phyloP scores from a whole-genome alignment of 2,888 invertebrate genomes.

The Athetis lepigone region DNA sequence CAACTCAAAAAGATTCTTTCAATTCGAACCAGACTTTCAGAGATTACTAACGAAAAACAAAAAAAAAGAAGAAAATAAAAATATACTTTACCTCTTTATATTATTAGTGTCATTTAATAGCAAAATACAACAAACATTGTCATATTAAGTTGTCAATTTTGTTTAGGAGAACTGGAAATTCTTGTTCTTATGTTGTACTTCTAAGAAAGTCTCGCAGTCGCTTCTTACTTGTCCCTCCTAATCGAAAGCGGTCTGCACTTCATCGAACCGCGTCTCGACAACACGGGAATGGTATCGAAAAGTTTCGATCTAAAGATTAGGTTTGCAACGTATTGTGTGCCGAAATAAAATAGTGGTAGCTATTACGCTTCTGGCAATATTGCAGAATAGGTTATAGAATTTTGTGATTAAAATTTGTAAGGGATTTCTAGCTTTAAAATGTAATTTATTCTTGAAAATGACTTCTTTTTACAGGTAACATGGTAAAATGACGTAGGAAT shows the following conservation, averaged over 20 bases:
- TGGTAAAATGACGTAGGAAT: too few relatives aligned
- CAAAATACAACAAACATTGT: too few relatives aligned
- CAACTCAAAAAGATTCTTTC: too few relatives aligned
- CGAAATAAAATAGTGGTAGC: conserved; percentile 11
- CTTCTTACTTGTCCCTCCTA: conserved; percentile 6
- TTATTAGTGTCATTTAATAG: too few relatives aligned
- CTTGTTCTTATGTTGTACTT: not conserved
- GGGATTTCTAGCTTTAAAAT: not conserved
- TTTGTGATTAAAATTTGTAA: not conserved
- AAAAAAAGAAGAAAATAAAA: too few relatives aligned
- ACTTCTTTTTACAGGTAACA: not conserved
- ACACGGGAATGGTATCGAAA: conserved; percentile 28
- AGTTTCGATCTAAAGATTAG: conserved; percentile 37
- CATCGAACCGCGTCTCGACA: conserved; percentile 16
- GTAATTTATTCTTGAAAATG: not conserved
- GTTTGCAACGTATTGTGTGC: conserved; percentile 17
- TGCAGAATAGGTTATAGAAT: not conserved
- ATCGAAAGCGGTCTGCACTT: conserved; percentile 29
- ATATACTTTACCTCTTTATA: too few relatives aligned
- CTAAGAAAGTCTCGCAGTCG: conserved; percentile 3
- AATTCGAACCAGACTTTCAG: too few relatives aligned
- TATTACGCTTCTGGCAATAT: conserved; percentile 11
- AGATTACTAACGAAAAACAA: too few relatives aligned
- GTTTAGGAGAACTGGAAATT: not conserved
- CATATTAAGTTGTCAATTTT: too few relatives aligned